Percentiles rank a stretch among this genome's conserved stretches.
phyloP scores from a whole-genome alignment of 2,797 vertebrate species.

The Nyctibius grandis region DNA sequence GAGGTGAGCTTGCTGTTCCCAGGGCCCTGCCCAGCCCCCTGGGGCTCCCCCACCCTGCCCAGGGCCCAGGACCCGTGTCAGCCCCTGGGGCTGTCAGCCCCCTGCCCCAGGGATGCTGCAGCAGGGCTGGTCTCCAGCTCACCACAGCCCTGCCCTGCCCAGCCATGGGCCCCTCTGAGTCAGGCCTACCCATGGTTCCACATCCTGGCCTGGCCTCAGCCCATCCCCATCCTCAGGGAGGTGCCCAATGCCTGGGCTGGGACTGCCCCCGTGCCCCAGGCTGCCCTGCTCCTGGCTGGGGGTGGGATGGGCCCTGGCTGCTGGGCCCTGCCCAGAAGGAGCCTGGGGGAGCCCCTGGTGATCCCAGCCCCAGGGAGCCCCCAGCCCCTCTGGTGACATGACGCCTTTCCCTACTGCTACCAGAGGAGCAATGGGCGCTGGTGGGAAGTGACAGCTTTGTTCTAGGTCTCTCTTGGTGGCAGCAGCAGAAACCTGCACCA shows the following conservation, averaged over 20 bases:
- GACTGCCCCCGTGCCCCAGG: background rate
- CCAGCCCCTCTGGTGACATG: background rate
- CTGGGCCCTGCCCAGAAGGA: background rate
- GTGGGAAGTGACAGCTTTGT: background rate
- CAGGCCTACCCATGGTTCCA: no score
- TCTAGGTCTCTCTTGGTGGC: background rate
- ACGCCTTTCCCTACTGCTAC: background rate
- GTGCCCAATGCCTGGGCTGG: fast-evolving
- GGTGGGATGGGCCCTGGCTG: background rate
- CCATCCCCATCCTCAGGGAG: background rate
- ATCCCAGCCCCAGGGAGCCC: fast-evolving
- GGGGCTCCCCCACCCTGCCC: background rate
- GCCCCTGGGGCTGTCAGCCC: fast-evolving
- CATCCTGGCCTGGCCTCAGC: background rate
- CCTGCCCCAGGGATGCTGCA: background rate
- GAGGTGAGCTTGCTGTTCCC: background rate
- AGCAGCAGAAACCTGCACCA: background rate
- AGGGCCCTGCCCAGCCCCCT: background rate
- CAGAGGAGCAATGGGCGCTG: fast-evolving
- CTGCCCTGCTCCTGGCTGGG: no score
- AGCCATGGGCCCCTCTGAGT: fast-evolving
- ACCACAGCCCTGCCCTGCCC: background rate
- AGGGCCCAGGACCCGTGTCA: background rate
- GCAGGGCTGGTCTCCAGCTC: background rate
- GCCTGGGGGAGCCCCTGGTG: fast-evolving